Evolutionary conservation across 2,888 invertebrate genomes (phyloP), one percentile per base, ranked within the genome.

Genomic region (Apomyelois bistriatella): DNA sequence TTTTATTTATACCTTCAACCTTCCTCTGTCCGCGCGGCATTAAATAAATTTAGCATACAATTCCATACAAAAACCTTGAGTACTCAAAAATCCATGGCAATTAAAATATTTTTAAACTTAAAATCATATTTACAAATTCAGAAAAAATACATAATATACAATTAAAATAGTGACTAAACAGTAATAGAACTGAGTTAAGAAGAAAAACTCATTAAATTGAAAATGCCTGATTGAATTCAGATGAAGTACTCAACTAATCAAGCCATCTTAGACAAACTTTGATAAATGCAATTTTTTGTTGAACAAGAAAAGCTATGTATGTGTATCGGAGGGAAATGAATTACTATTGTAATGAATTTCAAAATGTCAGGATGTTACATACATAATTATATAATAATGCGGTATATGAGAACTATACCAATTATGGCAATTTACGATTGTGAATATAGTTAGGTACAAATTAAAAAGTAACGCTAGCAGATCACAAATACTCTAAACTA

Each of bases 61-160:
- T 77, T 82, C 77, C 78, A 76, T 64, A 77, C 79, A 72, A 76
- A 46, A 81, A 82, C 74, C 72, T 64, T 75, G 78, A 82, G 76
- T 83, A 83, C 78, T 79, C 76, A 76, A 81, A 77, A 81, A 84
- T 76, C 74, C 77, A 87, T 89, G 90, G 90, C 90, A 89, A 82
- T 83, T 82, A 79, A 81, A 79, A 72, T 79, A 74, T 64, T 80
- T 79, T 84, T 85, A 9, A 88, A 86, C 82, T 85, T 86, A 85
- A 80, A 76, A 82, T 79, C 81, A 82, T 89, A 90, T 89, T 89
- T 90, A 89, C 89, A 90, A 87, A 87, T 86, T 74, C 85, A 76
- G 80, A 74, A 79, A 78, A 76, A 80, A 85, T 84, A 88, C 74
- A 89, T 79, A 88, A 83, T 83, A 88, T 85, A 88, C 85, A 89